Evolutionary conservation across 1,140 invertebrate species (phyloP).

Genomic region (Drosophila azteca): DNA sequence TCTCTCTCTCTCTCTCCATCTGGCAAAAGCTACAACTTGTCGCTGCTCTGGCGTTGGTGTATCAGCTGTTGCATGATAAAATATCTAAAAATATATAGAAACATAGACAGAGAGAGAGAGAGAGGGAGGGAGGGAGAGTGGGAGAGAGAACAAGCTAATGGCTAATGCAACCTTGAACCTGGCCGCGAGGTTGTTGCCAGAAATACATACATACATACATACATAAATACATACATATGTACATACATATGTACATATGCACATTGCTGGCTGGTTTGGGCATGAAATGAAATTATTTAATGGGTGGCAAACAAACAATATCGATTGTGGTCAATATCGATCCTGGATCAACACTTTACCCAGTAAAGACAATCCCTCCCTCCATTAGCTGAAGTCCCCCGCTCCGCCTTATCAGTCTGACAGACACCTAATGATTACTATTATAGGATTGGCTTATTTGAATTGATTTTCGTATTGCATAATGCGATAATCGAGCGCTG

Average conservation of each 20-base stretch:
- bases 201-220: no score
- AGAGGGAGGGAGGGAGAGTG: not conserved
- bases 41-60: slow-evolving; percentile 13
- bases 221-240: no score
- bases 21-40: slow-evolving; percentile 51
- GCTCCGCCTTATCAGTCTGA: no score
- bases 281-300: slow-evolving; percentile 39
- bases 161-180: slow-evolving; percentile 69
- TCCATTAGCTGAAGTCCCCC: no score
- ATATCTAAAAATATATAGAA: slow-evolving; percentile 70
- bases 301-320: slow-evolving; percentile 24
- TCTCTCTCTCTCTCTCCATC: slow-evolving; percentile 35
- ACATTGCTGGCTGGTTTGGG: not conserved
- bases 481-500: slow-evolving; percentile 18
- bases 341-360: no score
- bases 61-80: slow-evolving; percentile 78
- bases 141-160: slow-evolving; percentile 32
- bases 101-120: slow-evolving; percentile 20
- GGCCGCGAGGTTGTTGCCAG: slow-evolving; percentile 61
- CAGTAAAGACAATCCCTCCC: not conserved
- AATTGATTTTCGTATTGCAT: slow-evolving; percentile 44
- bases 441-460: not conserved
- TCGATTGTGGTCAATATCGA: slow-evolving; percentile 3
- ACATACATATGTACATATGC: no score
- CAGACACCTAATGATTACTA: slow-evolving; percentile 8